Conservation (phyloP, 64 coral and sea anemone genomes). For the Actinia equina region DNA sequence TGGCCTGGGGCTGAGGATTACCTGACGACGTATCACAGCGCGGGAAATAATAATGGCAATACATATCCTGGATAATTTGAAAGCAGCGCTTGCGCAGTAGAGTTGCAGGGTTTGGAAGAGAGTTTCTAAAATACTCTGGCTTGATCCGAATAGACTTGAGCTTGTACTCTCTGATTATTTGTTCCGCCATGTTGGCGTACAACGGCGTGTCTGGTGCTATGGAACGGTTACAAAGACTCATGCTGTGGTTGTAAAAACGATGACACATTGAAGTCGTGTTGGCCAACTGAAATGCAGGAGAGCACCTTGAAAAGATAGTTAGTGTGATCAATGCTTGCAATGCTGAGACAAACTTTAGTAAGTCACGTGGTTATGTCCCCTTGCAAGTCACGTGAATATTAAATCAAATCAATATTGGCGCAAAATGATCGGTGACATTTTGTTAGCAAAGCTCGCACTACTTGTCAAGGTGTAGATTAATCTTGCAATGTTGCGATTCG, state of each 20-base stretch:
- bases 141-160: conserved; percentile 4
- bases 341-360: too few species aligned
- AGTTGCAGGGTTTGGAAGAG: not conserved
- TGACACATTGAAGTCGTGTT: not conserved
- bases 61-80: conserved; percentile 61
- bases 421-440: too few species aligned
- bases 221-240: not conserved
- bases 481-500: too few species aligned
- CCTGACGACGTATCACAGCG: conserved; percentile 58
- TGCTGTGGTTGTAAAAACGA: conserved; percentile 11
- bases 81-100: conserved; percentile 35
- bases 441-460: too few species aligned
- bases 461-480: too few species aligned
- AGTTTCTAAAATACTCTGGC: not conserved
- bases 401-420: too few species aligned
- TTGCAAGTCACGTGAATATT: too few species aligned
- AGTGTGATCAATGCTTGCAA: not conserved
- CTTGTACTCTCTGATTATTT: conserved; percentile 2
- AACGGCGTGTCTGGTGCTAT: not conserved
- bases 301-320: not conserved
- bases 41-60: conserved; percentile 63
- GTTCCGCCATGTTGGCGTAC: conserved; percentile 10
- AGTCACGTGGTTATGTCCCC: too few species aligned
- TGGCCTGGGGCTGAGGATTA: conserved; percentile 52
- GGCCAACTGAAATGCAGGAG: not conserved